Evolutionary conservation across 2,888 invertebrate species (phyloP).

Genomic region (Eupsilia transversa): DNA sequence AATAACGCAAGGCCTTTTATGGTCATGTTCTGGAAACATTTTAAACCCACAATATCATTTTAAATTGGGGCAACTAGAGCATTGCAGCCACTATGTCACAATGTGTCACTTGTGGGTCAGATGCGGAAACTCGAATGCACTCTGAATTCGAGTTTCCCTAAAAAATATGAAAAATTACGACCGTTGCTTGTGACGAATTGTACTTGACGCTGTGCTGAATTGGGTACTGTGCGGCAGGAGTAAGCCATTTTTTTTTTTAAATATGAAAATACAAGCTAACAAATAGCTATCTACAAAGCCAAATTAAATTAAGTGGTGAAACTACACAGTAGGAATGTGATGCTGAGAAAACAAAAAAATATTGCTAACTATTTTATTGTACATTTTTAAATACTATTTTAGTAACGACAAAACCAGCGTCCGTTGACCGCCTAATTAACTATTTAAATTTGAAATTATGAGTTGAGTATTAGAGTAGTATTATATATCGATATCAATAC

Average conservation of each 20-base stretch:
- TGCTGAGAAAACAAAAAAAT: too few relatives aligned
- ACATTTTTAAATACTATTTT: not conserved
- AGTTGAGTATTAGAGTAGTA: too few relatives aligned
- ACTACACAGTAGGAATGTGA: too few relatives aligned
- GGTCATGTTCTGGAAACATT: not conserved
- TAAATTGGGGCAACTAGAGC: constrained; percentile 19
- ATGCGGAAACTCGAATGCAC: not conserved
- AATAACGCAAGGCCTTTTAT: not conserved
- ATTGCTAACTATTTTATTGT: too few relatives aligned
- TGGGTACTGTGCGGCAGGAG: not conserved
- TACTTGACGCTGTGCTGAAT: constrained; percentile 38
- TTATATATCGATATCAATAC: not conserved
- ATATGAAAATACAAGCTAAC: too few relatives aligned
- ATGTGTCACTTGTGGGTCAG: constrained; percentile 13
- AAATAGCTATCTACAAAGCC: too few relatives aligned
- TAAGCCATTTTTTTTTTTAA: too few relatives aligned
- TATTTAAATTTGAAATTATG: not conserved
- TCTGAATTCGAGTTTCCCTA: too few relatives aligned
- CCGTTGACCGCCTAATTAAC: too few relatives aligned
- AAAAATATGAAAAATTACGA: constrained; percentile 29
- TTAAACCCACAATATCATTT: constrained; percentile 9
- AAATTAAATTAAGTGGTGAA: too few relatives aligned
- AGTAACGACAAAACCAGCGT: not conserved
- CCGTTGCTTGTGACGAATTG: constrained; percentile 13
- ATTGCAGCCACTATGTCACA: constrained; percentile 11